These are phyloP conservation scores for Halichondria panicea DNA, from an alignment of 37 sponge, comb jelly and placozoan genomes.

Conservation along the genomic window DNA sequence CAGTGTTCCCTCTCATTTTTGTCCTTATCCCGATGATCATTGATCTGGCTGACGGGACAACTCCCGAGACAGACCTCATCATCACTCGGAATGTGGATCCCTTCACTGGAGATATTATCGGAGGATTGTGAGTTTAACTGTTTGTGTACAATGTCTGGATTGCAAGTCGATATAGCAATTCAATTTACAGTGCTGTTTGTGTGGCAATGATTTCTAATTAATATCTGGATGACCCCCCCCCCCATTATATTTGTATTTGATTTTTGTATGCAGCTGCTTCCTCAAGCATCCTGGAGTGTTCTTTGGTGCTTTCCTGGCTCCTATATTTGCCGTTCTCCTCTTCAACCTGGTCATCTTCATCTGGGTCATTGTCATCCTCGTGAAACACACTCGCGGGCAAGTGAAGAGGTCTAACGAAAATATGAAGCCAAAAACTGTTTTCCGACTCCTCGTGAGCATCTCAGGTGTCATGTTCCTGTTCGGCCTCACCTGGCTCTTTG, in stretches of 20 bases:
- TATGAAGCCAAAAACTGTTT: background rate
- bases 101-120: too few species aligned
- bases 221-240: background rate
- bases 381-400: conserved; percentile 3
- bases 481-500: conserved; percentile 47
- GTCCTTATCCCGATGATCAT: conserved; percentile 23
- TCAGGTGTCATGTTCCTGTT: conserved; percentile 42
- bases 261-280: conserved; percentile 22
- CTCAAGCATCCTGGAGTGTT: conserved; percentile 6
- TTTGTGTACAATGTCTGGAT: background rate
- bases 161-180: background rate
- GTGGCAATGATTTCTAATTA: background rate
- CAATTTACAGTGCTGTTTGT: background rate
- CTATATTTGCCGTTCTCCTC: conserved; percentile 3
- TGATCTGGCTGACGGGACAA: conserved; percentile 1
- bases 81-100: background rate
- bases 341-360: conserved; percentile 4
- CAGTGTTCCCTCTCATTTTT: conserved; percentile 27
- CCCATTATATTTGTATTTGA: background rate
- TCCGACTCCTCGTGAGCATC: conserved; percentile 30
- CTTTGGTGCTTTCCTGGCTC: conserved; percentile 31
- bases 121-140: conserved; percentile 2
- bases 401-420: background rate
- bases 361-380: background rate
- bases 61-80: conserved; percentile 10